These are phyloP conservation scores for Coendou prehensilis DNA, from an alignment of 2,797 vertebrate genomes.

Conservation along the genomic window DNA sequence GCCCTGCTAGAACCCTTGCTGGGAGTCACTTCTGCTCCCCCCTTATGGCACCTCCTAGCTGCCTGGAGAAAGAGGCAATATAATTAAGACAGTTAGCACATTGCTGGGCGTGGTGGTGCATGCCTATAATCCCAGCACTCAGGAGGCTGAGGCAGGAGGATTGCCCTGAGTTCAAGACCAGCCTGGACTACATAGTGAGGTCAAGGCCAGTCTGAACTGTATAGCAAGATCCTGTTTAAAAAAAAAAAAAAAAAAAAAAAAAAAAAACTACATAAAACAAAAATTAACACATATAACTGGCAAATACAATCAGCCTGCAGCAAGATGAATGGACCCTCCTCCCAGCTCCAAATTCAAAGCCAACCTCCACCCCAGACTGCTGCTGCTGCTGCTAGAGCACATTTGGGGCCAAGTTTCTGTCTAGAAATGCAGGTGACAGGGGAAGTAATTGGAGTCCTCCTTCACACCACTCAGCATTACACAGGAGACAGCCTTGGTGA, in stretches of 20 bases:
- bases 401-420: neutral
- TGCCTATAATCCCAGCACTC: neutral
- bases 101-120: neutral
- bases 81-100: constrained; percentile 55
- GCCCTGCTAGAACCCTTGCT: neutral
- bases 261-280: neutral
- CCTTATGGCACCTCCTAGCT: neutral
- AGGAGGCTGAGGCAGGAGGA: neutral
- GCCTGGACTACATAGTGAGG: neutral
- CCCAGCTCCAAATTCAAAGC: neutral
- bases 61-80: neutral
- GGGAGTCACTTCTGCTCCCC: neutral
- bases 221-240: neutral
- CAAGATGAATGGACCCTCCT: constrained; percentile 13
- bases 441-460: neutral
- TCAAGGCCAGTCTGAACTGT: neutral
- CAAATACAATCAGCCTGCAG: constrained; percentile 11
- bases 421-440: neutral
- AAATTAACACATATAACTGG: neutral
- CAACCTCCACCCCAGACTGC: neutral
- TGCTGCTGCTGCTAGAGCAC: neutral
- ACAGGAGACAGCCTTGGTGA: neutral
- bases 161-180: neutral
- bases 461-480: neutral
- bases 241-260: neutral